Evolutionary conservation across 2,113 vertebrate genomes (phyloP), one percentile per base, ranked within the genome.

Genomic region (Orycteropus afer): DNA sequence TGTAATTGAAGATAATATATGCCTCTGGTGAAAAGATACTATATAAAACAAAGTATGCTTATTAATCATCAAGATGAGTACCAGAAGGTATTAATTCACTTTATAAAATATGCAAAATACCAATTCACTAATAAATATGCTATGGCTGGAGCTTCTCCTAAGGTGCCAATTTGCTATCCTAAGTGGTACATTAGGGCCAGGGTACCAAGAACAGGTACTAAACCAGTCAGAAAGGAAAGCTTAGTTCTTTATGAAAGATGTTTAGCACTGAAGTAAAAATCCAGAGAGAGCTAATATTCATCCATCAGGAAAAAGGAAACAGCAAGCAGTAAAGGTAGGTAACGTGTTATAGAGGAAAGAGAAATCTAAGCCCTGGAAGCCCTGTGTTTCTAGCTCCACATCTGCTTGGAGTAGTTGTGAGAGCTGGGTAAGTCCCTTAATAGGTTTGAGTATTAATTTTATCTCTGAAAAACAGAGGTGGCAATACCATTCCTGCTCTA

Each of bases 1-100:
- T 91, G 83, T 96, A 97, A 97, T 96, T 78, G 73, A 91, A 95
- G 91, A 95, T 96, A 97, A 97, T 93, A 91, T 32, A 91, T 45
- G 89, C 79, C 91, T 96, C 78, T 95, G 94, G 95, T 85, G 90
- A 89, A 97, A 96, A 95, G 86, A 84, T 17, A 95, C 79, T 80
- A 84, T 78, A 96, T 95, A 97, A 97, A 94, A 95, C 89, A 93
- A 96, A 97, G 94, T 93, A 83, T 81, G 63, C 95, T 89, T 80
- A 97, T 95, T 97, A 97, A 89, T 63, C 69, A 91, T 65, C 86
- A 95, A 96, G 95, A 93, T 95, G 94, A 93, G 93, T 84, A 95
- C 95, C 90, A 88, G 37, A 90, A 95, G 92, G 85, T 86, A 96
- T 90, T 96, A 80, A 93, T 90, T 90, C 78, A 89, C 82, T 96